These are phyloP conservation scores for Anthonomus grandis DNA, from an alignment of 1,140 invertebrate species.

Conservation along the genomic window DNA sequence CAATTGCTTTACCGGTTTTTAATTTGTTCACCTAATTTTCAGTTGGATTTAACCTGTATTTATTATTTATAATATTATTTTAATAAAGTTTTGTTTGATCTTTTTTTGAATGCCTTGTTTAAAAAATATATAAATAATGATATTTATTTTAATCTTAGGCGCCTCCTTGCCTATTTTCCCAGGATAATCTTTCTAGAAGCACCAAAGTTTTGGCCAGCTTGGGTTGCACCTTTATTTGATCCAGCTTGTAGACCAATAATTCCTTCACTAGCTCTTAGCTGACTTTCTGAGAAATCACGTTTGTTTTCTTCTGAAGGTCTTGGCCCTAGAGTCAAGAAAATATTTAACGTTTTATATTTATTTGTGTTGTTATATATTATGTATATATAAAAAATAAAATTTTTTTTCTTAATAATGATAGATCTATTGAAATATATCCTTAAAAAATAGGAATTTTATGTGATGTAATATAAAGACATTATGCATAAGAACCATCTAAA, in stretches of 20 bases:
- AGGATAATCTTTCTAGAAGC: constrained; percentile 80
- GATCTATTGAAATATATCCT: too few relatives aligned
- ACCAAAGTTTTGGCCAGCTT: constrained; percentile 87
- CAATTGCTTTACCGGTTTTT: too few relatives aligned
- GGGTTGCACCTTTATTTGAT: constrained; percentile 84
- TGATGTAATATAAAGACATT: neutral
- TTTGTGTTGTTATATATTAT: neutral
- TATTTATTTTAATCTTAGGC: too few relatives aligned
- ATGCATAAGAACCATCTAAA: too few relatives aligned
- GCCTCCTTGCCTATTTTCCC: constrained; percentile 68
- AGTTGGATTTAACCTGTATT: too few relatives aligned
- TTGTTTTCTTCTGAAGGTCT: constrained; percentile 82
- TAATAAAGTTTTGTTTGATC: too few relatives aligned
- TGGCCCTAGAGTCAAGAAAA: constrained; percentile 57
- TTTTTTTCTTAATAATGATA: too few relatives aligned
- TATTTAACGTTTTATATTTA: neutral
- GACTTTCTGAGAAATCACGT: constrained; percentile 85
- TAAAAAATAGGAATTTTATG: too few relatives aligned
- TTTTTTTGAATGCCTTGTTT: too few relatives aligned
- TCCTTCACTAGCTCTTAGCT: constrained; percentile 76
- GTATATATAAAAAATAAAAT: neutral
- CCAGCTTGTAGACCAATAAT: constrained; percentile 92
- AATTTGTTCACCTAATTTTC: too few relatives aligned
- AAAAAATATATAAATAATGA: too few relatives aligned
- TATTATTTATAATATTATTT: too few relatives aligned